Evolutionary conservation across 1,140 invertebrate genomes (phyloP).

Genomic region (Drosophila repleta): DNA sequence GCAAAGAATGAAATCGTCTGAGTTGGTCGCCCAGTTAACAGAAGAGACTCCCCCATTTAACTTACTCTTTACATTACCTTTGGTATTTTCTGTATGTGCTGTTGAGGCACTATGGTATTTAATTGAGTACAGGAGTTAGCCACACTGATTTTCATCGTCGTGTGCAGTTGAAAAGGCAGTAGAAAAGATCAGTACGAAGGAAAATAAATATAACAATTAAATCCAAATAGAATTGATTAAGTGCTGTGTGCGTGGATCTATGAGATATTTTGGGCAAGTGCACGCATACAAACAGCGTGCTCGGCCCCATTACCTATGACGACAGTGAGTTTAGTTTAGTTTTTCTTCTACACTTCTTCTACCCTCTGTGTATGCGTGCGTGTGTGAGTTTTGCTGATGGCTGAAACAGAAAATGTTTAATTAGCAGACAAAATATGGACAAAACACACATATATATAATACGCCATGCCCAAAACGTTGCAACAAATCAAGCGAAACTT

Average conservation of each 20-base stretch:
- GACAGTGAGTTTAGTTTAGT: constrained; percentile 77
- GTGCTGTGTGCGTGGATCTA: constrained; percentile 57
- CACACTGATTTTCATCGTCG: constrained; percentile 54
- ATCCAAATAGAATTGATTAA: constrained; percentile 43
- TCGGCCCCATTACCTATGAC: constrained; percentile 59
- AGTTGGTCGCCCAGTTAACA: constrained; percentile 1
- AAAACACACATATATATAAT: constrained; percentile 42
- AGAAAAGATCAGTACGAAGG: constrained; percentile 57
- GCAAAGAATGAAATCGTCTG: not conserved
- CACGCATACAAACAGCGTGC: constrained; percentile 51
- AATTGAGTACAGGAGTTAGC: constrained; percentile 5
- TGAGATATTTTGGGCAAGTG: constrained; percentile 50
- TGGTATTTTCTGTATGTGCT: constrained; percentile 31
- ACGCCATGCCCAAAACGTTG: constrained; percentile 24
- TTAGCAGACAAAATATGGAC: constrained; percentile 64
- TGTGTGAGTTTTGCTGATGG: constrained; percentile 63
- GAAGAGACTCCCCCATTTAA: constrained; percentile 2
- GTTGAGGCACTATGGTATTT: constrained; percentile 36
- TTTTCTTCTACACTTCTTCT: constrained; percentile 54
- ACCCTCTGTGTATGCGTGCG: constrained; percentile 51
- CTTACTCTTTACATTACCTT: not conserved
- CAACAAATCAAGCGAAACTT: constrained; percentile 16
- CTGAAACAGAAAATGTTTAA: constrained; percentile 70
- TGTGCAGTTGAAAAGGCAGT: constrained; percentile 64
- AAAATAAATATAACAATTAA: constrained; percentile 62